Base-by-base conservation (phyloP, 2,797 vertebrate species). In the Diceros bicornis region DNA sequence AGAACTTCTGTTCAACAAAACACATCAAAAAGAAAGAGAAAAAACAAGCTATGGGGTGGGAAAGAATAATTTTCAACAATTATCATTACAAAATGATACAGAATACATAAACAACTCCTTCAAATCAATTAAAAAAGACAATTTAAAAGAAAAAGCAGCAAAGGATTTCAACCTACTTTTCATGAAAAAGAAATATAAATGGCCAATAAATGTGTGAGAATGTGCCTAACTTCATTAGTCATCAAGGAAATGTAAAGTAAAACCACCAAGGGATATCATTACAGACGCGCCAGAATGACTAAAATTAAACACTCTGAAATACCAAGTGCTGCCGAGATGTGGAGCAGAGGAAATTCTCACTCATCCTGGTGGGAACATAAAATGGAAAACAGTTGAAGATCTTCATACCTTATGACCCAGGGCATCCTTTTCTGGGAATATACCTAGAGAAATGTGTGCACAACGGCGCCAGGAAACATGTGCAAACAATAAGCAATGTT, bases 161-260 rank as follows among this genome's bases (percentile, higher is more conserved):
- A 72, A 87, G 20, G 12, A 87, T 94, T 66, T 71, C 16, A 66
- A 66, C 25, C 21, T 1, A 57, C 8, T 34, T 23, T 66, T 92
- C 79, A 68, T 69, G 44, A 44, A 75, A 96, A 62, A 50, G 13
- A 87, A 96, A 62, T 52, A 32, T 25, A 93, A 95, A 64, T 84
- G 84, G 84, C 1, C 13, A 85, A 62, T 29, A 41, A 47, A 81
- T 74, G 81, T 25, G 23, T n/a, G 77, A 85, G 57, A 83, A 85
- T 83, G 74, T 93, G 50, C 23, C 95, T 91, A 79, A 5, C 18
- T 21, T 91, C 86, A 81, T 68, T 91, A 85, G 68, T 81, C 44
- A 90, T 71, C 71, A 79, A 82, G 72, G 44, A 94, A 93, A 97
- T 77, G 44, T 74, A 91, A 86, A 89, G 61, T 29, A 12, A 77